phyloP scores from a whole-genome alignment of 2,797 vertebrate species.

The Pangasius djambal region DNA sequence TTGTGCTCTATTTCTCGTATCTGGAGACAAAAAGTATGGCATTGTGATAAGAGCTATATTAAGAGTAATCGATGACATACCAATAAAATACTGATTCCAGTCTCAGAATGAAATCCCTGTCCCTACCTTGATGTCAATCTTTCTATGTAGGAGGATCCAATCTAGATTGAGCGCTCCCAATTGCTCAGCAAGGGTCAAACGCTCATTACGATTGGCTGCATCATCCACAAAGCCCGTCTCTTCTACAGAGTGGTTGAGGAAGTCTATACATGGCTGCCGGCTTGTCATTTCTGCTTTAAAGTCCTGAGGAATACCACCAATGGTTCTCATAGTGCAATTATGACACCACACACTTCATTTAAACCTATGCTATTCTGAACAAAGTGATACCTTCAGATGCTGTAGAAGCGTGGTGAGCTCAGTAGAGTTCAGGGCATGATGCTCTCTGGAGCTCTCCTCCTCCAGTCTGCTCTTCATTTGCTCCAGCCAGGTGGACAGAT shows the following conservation, averaged over 20 bases:
- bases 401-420: slow-evolving; percentile 74
- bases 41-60: not conserved
- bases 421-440: slow-evolving; percentile 58
- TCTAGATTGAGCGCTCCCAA: slow-evolving; percentile 80
- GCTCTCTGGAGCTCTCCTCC: slow-evolving; percentile 55
- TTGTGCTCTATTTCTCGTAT: slow-evolving; percentile 75
- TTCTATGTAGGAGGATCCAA: slow-evolving; percentile 79
- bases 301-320: slow-evolving; percentile 68
- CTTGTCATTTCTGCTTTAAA: slow-evolving; percentile 77
- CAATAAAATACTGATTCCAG: not conserved
- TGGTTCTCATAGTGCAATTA: not conserved
- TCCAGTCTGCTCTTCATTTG: slow-evolving; percentile 66
- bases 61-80: not conserved
- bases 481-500: slow-evolving; percentile 80
- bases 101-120: not conserved
- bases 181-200: slow-evolving; percentile 79
- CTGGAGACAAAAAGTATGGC: slow-evolving; percentile 64
- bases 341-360: not conserved
- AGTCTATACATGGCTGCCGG: slow-evolving; percentile 83
- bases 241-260: slow-evolving; percentile 84
- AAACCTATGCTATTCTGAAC: not conserved
- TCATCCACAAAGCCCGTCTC: slow-evolving; percentile 73
- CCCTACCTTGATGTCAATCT: slow-evolving; percentile 80
- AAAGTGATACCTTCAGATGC: slow-evolving; percentile 76
- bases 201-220: slow-evolving; percentile 74